Evolutionary conservation across 1,140 invertebrate species (phyloP).

Genomic region (Chrysoperla carnea): DNA sequence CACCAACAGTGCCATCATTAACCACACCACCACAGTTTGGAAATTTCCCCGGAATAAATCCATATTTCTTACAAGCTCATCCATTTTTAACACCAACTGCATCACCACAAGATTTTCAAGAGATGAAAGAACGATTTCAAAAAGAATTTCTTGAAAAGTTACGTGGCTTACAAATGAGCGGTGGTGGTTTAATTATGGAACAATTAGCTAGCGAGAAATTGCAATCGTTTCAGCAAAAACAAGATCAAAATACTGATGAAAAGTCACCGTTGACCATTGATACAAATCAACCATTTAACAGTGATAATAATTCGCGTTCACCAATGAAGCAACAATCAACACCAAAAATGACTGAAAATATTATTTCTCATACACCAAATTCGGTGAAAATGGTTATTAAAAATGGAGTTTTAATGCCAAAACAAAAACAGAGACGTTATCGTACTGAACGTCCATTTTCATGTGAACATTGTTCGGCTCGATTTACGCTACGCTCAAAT

Average conservation of each 20-base stretch:
- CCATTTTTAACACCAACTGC: constrained; percentile 35
- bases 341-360: constrained; percentile 7
- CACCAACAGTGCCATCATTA: constrained; percentile 6
- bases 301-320: constrained; percentile 10
- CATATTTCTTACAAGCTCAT: constrained; percentile 35
- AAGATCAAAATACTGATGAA: constrained; percentile 9
- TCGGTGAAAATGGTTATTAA: constrained; percentile 79
- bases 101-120: constrained; percentile 34
- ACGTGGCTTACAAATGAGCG: constrained; percentile 42
- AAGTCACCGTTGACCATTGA: constrained; percentile 14
- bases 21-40: constrained; percentile 13
- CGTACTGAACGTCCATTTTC: constrained; percentile 79
- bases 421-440: constrained; percentile 78
- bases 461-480: constrained; percentile 73
- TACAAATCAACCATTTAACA: constrained; percentile 8
- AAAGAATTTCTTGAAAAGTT: constrained; percentile 33
- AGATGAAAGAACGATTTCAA: constrained; percentile 44
- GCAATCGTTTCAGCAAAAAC: neutral
- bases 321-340: constrained; percentile 17
- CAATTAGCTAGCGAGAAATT: constrained; percentile 13
- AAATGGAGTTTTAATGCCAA: constrained; percentile 73
- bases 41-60: constrained; percentile 24
- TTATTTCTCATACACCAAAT: constrained; percentile 27
- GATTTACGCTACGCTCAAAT: constrained; percentile 78
- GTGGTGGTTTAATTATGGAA: constrained; percentile 43